Percentiles rank a stretch among this genome's conserved stretches.
These are phyloP conservation scores for Parnassius mnemosyne DNA, from an alignment of 2,888 invertebrate species.

Conservation along the genomic window DNA sequence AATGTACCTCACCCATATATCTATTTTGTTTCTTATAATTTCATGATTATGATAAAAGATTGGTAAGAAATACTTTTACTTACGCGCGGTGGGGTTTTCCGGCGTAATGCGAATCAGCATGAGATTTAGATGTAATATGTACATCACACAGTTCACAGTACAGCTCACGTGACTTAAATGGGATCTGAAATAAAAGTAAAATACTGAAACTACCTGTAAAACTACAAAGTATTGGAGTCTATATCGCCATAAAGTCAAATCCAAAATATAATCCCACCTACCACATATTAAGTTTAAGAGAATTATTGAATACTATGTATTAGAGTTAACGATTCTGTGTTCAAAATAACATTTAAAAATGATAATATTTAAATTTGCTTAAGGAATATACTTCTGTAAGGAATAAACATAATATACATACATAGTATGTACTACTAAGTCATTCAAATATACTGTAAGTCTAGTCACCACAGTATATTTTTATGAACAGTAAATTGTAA, in stretches of 20 bases:
- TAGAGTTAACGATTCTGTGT: too few species aligned
- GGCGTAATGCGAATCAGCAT: constrained; percentile 72
- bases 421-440: background rate
- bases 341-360: too few species aligned
- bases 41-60: too few species aligned
- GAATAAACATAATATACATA: too few species aligned
- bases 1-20: too few species aligned
- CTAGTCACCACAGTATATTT: background rate
- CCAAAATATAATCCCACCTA: background rate
- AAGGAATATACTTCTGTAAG: too few species aligned
- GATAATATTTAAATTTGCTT: too few species aligned
- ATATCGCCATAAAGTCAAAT: background rate
- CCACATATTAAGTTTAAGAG: background rate
- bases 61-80: constrained; percentile 30
- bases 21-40: too few species aligned
- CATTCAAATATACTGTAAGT: constrained; percentile 3
- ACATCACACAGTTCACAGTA: constrained; percentile 76
- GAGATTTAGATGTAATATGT: constrained; percentile 71
- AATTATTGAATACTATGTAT: too few species aligned
- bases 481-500: background rate
- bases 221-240: background rate
- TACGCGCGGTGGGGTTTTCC: constrained; percentile 73
- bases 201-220: background rate
- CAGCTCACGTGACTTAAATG: constrained; percentile 58
- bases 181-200: constrained; percentile 42